Evolutionary conservation across 2,888 invertebrate species (phyloP).

Genomic region (Carcina quercana): DNA sequence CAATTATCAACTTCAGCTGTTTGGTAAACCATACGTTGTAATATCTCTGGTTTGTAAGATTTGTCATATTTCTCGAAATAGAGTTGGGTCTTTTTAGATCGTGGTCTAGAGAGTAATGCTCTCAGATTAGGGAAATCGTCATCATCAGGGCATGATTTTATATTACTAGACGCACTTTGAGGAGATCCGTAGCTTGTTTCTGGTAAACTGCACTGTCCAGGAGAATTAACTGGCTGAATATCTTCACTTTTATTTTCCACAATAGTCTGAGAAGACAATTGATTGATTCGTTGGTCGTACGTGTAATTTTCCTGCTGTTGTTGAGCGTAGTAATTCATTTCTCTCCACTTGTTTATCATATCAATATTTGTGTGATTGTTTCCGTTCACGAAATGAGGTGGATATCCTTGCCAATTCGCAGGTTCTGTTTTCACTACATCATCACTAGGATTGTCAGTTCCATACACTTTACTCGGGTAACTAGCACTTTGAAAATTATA

Average conservation of each 20-base stretch:
- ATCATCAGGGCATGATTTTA: constrained; percentile 40
- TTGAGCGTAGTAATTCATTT: constrained; percentile 48
- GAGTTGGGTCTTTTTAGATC: constrained; percentile 35
- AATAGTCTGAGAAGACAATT: constrained; percentile 23
- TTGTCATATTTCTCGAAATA: constrained; percentile 43
- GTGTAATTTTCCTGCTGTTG: constrained; percentile 39
- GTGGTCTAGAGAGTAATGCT: constrained; percentile 66
- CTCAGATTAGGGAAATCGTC: constrained; percentile 74
- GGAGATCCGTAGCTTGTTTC: constrained; percentile 57
- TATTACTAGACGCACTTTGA: constrained; percentile 41
- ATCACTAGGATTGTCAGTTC: constrained; percentile 26
- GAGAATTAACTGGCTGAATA: constrained; percentile 43
- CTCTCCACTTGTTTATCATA: constrained; percentile 53
- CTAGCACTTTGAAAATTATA: constrained; percentile 34
- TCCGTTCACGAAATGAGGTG: constrained; percentile 31
- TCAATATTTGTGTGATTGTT: constrained; percentile 33
- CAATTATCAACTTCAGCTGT: constrained; percentile 42
- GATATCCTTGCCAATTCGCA: constrained; percentile 42
- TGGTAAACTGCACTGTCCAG: constrained; percentile 48
- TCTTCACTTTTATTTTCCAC: constrained; percentile 39
- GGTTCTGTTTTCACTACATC: constrained; percentile 50
- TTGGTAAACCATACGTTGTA: constrained; percentile 42
- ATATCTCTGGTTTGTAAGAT: constrained; percentile 38
- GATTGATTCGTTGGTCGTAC: constrained; percentile 36
- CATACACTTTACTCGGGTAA: constrained; percentile 33